phyloP scores from a whole-genome alignment of 2,888 invertebrate genomes.

The Antheraea assamensis region DNA sequence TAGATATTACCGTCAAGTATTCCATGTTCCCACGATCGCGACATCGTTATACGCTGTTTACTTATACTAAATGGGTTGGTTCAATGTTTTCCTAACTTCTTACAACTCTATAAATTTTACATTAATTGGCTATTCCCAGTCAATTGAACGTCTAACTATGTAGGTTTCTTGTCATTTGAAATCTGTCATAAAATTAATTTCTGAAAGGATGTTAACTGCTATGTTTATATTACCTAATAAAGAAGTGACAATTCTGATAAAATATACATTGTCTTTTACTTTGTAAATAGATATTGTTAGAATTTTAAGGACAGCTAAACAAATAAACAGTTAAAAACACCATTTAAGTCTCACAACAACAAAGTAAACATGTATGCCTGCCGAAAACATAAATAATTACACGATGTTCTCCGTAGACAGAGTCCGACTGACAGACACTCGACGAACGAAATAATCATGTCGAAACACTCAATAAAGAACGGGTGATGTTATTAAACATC shows the following conservation, averaged over 20 bases:
- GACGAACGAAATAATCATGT: constrained; percentile 60
- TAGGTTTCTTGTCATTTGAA: constrained; percentile 3
- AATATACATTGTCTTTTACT: background rate
- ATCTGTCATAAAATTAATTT: constrained; percentile 5
- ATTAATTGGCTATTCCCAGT: constrained; percentile 10
- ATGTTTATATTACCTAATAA: constrained; percentile 4
- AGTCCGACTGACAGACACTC: constrained; percentile 49
- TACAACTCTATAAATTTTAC: constrained; percentile 13
- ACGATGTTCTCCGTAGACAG: constrained; percentile 50
- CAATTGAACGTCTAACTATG: background rate
- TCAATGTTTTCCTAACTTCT: constrained; percentile 11
- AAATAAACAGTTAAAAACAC: background rate
- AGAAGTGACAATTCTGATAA: background rate
- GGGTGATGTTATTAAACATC: constrained; percentile 60
- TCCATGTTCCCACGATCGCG: constrained; percentile 5
- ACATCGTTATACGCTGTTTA: background rate
- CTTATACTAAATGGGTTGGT: constrained; percentile 5
- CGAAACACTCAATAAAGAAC: constrained; percentile 55
- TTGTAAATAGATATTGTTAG: background rate
- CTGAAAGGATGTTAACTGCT: constrained; percentile 1
- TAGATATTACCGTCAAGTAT: background rate
- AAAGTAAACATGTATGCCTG: constrained; percentile 51
- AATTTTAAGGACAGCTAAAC: background rate
- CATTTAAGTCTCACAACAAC: constrained; percentile 28
- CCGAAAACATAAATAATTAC: constrained; percentile 59